Conservation (phyloP, 2,113 vertebrate genomes). For the Narcine bancroftii region DNA sequence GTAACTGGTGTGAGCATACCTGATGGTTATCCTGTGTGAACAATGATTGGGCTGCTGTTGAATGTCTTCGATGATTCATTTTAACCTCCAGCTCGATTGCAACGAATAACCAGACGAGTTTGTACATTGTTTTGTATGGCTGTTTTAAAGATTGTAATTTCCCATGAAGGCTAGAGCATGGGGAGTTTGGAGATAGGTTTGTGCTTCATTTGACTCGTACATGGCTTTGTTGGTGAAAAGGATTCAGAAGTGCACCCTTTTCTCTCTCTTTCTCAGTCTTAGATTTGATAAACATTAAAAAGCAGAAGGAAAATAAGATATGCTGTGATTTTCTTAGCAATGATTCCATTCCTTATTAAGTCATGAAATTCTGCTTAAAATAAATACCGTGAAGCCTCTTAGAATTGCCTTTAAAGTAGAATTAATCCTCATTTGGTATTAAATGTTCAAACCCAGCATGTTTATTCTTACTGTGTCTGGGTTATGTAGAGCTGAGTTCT, state of each 20-base stretch:
- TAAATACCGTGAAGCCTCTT: conserved; percentile 31
- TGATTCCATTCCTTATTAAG: conserved; percentile 13
- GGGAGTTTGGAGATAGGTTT: background rate
- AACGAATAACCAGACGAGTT: background rate
- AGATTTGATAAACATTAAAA: background rate
- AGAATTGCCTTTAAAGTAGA: conserved; percentile 31
- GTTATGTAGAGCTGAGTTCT: conserved; percentile 15
- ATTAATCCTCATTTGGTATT: background rate
- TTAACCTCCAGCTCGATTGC: background rate
- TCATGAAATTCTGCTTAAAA: conserved; percentile 22
- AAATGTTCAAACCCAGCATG: background rate
- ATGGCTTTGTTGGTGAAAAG: background rate
- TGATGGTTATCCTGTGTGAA: background rate
- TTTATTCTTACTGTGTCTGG: conserved; percentile 24
- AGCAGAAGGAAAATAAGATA: background rate
- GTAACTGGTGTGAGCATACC: background rate
- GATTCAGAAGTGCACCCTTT: background rate
- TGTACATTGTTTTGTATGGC: background rate
- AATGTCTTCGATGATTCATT: background rate
- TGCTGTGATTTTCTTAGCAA: background rate
- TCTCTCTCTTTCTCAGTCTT: background rate
- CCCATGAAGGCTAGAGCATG: background rate
- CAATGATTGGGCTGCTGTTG: background rate
- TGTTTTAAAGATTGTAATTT: background rate
- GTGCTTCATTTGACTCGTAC: background rate